These are phyloP conservation scores for Melanostoma mellinum DNA, from an alignment of 2,888 invertebrate species.

Conservation along the genomic window DNA sequence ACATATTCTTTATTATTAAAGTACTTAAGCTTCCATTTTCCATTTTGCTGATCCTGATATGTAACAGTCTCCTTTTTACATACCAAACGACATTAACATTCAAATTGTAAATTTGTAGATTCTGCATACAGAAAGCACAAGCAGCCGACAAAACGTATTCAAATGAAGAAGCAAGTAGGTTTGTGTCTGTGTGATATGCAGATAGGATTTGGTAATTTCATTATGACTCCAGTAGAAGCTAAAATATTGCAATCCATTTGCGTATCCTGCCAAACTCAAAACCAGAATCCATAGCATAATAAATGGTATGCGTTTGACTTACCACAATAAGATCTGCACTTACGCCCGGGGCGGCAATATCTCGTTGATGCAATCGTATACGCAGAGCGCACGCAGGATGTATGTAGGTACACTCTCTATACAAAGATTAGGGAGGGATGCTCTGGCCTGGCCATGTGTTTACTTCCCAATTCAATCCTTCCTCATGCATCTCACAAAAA, in stretches of 20 bases:
- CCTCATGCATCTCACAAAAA: neutral
- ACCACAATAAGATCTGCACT: slow-evolving; percentile 69
- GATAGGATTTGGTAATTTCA: slow-evolving; percentile 64
- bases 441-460: slow-evolving; percentile 44
- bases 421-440: slow-evolving; percentile 64
- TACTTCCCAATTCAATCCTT: slow-evolving; percentile 41
- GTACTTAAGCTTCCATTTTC: too few species aligned
- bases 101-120: neutral
- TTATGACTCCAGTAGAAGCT: slow-evolving; percentile 46
- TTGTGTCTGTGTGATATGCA: slow-evolving; percentile 3
- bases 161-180: neutral
- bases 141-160: too few species aligned
- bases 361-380: slow-evolving; percentile 70
- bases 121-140: too few species aligned
- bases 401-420: neutral
- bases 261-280: slow-evolving; percentile 71
- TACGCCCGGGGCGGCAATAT: slow-evolving; percentile 64
- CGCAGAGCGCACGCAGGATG: slow-evolving; percentile 72
- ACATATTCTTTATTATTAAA: too few species aligned
- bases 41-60: too few species aligned
- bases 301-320: slow-evolving; percentile 71
- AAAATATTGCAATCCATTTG: slow-evolving; percentile 70
- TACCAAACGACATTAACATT: too few species aligned
- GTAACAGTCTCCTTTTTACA: too few species aligned
- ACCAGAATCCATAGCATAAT: slow-evolving; percentile 69